phyloP scores from a whole-genome alignment of 2,888 invertebrate species.

The Buathra laborator region DNA sequence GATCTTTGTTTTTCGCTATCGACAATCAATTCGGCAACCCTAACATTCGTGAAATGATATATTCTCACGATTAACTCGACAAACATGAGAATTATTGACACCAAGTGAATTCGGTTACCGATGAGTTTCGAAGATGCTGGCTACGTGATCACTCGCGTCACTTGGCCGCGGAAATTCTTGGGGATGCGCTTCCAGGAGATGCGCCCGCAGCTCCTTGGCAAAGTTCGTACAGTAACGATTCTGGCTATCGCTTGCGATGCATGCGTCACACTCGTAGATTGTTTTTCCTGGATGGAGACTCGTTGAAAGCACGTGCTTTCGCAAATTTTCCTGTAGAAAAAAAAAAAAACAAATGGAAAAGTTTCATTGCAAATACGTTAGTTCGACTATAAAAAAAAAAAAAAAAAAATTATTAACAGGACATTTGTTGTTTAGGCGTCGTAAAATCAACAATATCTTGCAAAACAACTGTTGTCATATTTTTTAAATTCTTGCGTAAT shows the following conservation, averaged over 20 bases:
- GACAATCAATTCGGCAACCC: background rate
- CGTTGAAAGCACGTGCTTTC: conserved; percentile 94
- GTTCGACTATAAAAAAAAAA: conserved; percentile 46
- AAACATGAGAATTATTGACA: conserved; percentile 11
- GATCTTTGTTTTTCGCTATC: background rate
- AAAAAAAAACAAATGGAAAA: background rate
- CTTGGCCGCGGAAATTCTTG: conserved; percentile 86
- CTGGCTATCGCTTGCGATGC: conserved; percentile 86
- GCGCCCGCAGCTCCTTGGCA: conserved; percentile 89
- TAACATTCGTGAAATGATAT: background rate
- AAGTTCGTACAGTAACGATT: conserved; percentile 88
- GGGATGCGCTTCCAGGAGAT: conserved; percentile 88
- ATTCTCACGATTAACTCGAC: background rate
- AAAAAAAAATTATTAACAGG: too few relatives aligned
- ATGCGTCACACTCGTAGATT: conserved; percentile 92
- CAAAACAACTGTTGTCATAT: too few relatives aligned
- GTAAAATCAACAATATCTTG: too few relatives aligned
- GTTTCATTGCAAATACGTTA: conserved; percentile 68
- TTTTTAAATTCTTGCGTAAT: too few relatives aligned
- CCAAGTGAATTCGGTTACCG: conserved; percentile 27
- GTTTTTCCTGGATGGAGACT: conserved; percentile 92
- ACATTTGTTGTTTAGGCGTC: too few relatives aligned
- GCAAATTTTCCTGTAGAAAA: conserved; percentile 91
- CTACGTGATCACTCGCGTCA: conserved; percentile 86
- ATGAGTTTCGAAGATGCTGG: conserved; percentile 85